Percentiles rank a stretch among this genome's conserved stretches.
These are phyloP conservation scores for Leptatherina wallacei DNA, from an alignment of 2,797 vertebrate genomes.

Conservation along the genomic window DNA sequence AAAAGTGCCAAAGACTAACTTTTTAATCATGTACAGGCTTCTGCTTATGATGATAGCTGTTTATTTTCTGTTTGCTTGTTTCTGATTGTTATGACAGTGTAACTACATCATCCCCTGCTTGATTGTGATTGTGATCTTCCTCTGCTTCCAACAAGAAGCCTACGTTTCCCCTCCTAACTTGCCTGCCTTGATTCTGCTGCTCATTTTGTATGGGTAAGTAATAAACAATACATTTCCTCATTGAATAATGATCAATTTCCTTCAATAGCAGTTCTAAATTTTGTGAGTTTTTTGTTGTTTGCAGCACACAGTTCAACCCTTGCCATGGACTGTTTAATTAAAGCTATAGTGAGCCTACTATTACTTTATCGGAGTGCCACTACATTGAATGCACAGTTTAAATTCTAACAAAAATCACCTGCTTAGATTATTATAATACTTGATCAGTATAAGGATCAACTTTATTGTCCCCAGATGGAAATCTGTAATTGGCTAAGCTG, in stretches of 20 bases:
- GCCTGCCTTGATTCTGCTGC: conserved; percentile 91
- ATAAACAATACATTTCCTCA: background rate
- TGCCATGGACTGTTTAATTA: background rate
- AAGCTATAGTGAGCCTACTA: background rate
- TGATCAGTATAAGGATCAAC: no score
- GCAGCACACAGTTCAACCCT: background rate
- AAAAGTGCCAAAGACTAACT: background rate
- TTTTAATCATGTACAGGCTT: background rate
- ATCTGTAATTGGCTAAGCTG: no score
- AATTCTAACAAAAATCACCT: background rate
- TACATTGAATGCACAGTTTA: background rate
- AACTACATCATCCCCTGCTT: conserved; percentile 94
- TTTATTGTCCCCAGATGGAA: no score
- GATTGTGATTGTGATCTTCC: conserved; percentile 93
- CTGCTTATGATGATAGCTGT: background rate
- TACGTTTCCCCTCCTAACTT: conserved; percentile 94
- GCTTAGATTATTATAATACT: no score
- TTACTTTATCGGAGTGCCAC: no score
- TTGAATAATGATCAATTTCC: background rate
- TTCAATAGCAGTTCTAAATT: background rate
- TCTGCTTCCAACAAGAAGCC: conserved; percentile 96
- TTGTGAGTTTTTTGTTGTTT: background rate
- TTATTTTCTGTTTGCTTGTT: conserved; percentile 5
- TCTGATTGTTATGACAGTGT: conserved; percentile 82
- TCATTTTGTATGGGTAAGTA: conserved; percentile 93